Conservation (phyloP, 2,113 vertebrate genomes). For the Eulacestoma nigropectus region DNA sequence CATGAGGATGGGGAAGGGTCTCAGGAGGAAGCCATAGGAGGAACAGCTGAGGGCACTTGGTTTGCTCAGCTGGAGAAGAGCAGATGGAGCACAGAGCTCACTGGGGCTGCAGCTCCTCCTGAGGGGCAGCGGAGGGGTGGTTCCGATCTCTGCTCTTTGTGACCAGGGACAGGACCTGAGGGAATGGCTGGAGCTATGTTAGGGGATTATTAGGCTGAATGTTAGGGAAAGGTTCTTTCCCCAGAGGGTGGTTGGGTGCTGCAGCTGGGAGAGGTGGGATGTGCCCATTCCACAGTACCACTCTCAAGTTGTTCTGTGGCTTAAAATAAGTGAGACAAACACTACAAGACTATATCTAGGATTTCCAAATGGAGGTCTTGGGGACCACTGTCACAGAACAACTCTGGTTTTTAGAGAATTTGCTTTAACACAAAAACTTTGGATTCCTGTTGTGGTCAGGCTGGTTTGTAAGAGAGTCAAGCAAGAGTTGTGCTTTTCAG, state of each 20-base stretch:
- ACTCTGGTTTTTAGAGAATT: background rate
- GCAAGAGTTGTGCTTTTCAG: background rate
- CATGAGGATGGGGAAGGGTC: fast-evolving
- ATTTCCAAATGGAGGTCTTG: background rate
- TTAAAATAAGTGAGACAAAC: background rate
- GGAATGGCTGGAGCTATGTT: background rate
- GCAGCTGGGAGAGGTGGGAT: background rate
- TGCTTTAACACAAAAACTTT: background rate
- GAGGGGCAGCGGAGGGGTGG: background rate
- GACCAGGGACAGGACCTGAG: background rate
- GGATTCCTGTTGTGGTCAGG: background rate
- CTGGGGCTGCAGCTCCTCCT: background rate
- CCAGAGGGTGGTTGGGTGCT: fast-evolving
- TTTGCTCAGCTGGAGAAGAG: background rate
- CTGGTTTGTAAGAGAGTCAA: background rate
- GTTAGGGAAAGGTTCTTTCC: background rate
- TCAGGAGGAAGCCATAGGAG: background rate
- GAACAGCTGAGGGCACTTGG: background rate
- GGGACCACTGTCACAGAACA: background rate
- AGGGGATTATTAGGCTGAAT: background rate
- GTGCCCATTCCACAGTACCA: background rate
- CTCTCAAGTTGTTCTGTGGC: background rate
- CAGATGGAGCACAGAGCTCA: background rate
- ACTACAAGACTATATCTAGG: background rate
- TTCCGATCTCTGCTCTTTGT: background rate